Evolutionary conservation across 2,888 invertebrate species (phyloP), one percentile per base, ranked within the genome.

Genomic region (Sabatieria punctata): DNA sequence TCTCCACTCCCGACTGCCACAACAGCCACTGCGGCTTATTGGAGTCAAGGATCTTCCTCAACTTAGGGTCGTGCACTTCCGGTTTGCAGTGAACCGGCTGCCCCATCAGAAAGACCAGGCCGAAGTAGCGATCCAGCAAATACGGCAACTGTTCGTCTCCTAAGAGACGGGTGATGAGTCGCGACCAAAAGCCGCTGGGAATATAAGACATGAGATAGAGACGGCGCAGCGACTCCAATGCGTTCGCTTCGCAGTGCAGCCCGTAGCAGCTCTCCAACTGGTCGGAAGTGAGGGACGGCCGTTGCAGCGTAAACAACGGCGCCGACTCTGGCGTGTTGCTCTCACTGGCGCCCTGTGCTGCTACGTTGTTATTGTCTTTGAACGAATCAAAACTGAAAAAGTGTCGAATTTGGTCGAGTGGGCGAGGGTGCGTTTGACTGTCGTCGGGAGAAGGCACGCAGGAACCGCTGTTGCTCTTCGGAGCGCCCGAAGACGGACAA

Each of bases 101-200:
- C 15, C 15, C 30, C 30, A 30, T 30, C 30, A 30, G 30, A 30
- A 15, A 15, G 15, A 8, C 30, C 15, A 38, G n/a, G 4, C 15
- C 8, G 19, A 40, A 50, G 35, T 30, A 35, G 24, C 40, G 11
- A 8, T 47, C 41, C 11, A 50, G 42, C 18, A 58, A 33, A 26
- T 47, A 46, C 30, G 55, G 54, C 23, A 60, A 30, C 27, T 80
- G 76, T 54, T 82, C 79, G 64, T 93, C 93, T 0, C 88, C 88
- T 47, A 93, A 70, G 50, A 91, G 77, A n/a, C 93, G 71, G 0
- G 89, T 85, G 51, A 86, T 82, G 22, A 97, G 75, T 1, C 95
- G 73, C 1, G 93, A 83, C 93, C 95, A 97, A 71, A 97, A 95
- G 1, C 95, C 95, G 53, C 85, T 82, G 1, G 97, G 97, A 64